A percentile compares a stretch with the other conserved stretches of the same genome.
phyloP scores from a whole-genome alignment of 2,888 invertebrate genomes.

The Carpatolechia fugitivella region DNA sequence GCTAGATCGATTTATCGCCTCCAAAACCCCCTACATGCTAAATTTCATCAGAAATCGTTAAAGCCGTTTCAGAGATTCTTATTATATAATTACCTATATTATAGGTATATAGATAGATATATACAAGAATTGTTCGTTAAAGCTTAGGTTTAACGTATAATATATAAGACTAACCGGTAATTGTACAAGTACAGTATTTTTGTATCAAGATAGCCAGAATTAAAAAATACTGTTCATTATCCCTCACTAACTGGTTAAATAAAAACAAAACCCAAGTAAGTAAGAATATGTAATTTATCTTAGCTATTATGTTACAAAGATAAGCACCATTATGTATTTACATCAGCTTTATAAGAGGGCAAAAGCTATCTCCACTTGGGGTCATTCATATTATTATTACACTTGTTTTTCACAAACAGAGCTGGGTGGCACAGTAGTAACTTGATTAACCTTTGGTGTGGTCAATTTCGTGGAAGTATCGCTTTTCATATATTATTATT shows the following conservation, averaged over 20 bases:
- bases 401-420: constrained; percentile 37
- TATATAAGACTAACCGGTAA: too few relatives aligned
- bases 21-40: too few relatives aligned
- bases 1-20: too few relatives aligned
- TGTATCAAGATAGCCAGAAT: too few relatives aligned
- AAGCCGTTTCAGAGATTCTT: too few relatives aligned
- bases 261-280: neutral
- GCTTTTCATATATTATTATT: constrained; percentile 3
- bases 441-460: constrained; percentile 29
- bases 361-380: constrained; percentile 57
- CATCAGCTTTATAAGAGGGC: constrained; percentile 57
- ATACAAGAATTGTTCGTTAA: too few relatives aligned
- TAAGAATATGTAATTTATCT: neutral
- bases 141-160: too few relatives aligned
- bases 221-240: neutral
- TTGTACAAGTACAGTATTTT: too few relatives aligned
- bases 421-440: constrained; percentile 36
- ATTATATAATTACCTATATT: too few relatives aligned
- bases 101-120: too few relatives aligned
- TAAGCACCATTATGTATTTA: constrained; percentile 38
- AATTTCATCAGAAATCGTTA: too few relatives aligned
- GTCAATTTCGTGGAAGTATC: constrained; percentile 16
- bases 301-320: neutral
- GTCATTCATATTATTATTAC: constrained; percentile 47
- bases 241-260: neutral